Percentiles rank a stretch among this genome's conserved stretches.
phyloP scores from a whole-genome alignment of 2,888 invertebrate genomes.

The Aphodius granarius region DNA sequence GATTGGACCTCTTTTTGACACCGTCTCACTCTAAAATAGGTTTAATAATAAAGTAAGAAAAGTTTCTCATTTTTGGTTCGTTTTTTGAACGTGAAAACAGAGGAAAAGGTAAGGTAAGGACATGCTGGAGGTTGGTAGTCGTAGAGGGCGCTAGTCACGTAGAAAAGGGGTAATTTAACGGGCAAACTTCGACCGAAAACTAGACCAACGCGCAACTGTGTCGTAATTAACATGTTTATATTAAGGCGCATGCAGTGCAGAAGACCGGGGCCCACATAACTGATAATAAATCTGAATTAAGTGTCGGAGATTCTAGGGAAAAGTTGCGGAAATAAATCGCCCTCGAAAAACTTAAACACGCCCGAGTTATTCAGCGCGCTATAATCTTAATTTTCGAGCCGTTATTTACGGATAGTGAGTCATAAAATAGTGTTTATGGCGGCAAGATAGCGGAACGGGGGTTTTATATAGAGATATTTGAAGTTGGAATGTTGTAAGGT shows the following conservation, averaged over 20 bases:
- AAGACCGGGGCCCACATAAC: neutral
- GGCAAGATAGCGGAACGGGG: neutral
- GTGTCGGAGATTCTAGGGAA: neutral
- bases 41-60: neutral
- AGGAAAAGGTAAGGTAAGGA: too few relatives aligned
- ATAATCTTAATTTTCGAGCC: neutral
- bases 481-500: neutral
- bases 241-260: neutral
- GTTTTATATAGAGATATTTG: neutral
- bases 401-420: neutral
- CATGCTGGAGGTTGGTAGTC: too few relatives aligned
- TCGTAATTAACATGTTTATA: neutral
- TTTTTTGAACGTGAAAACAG: neutral
- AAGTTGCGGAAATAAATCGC: neutral
- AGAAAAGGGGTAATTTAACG: neutral
- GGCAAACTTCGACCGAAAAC: neutral
- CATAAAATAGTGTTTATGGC: neutral
- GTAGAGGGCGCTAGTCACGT: neutral
- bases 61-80: neutral
- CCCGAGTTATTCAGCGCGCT: neutral
- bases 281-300: neutral
- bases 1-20: constrained; percentile 21
- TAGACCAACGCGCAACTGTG: neutral
- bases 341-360: neutral
- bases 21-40: neutral